Conservation (phyloP, 2,797 vertebrate genomes). For the Protosalanx chinensis region DNA sequence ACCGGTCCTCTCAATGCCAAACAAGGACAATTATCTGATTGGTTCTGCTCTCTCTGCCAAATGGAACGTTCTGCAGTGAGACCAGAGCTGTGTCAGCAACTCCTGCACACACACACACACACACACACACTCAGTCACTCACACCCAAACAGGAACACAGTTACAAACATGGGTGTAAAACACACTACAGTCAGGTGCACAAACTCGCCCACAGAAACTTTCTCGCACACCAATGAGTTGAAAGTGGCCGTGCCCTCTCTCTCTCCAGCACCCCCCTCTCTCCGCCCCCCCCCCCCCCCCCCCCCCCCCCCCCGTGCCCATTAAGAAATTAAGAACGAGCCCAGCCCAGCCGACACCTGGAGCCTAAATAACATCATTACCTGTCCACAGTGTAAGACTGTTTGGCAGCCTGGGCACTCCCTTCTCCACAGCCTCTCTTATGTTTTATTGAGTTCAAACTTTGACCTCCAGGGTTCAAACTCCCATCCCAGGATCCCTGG, state of each 20-base stretch:
- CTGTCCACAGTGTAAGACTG: slow-evolving; percentile 38
- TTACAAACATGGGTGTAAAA: not conserved
- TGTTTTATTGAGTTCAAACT: slow-evolving; percentile 61
- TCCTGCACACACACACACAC: slow-evolving; percentile 21
- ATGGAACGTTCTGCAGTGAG: slow-evolving; percentile 65
- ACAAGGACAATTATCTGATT: slow-evolving; percentile 80
- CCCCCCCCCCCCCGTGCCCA: slow-evolving; percentile 1
- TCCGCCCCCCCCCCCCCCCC: no score
- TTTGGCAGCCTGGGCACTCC: slow-evolving; percentile 27
- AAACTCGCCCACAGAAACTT: slow-evolving; percentile 28
- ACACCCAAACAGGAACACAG: slow-evolving; percentile 8
- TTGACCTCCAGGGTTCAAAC: slow-evolving; percentile 40
- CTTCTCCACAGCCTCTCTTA: slow-evolving; percentile 23
- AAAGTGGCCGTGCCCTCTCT: not conserved
- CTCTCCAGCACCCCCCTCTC: no score
- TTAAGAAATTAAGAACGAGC: slow-evolving; percentile 31
- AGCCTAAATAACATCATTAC: slow-evolving; percentile 46
- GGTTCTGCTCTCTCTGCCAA: slow-evolving; percentile 71
- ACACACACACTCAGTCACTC: slow-evolving; percentile 26
- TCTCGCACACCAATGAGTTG: not conserved
- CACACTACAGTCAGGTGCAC: slow-evolving; percentile 24
- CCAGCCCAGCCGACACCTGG: slow-evolving; percentile 27
- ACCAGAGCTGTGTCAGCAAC: slow-evolving; percentile 66
- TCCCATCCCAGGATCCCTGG: slow-evolving; percentile 37
- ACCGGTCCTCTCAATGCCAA: slow-evolving; percentile 74